Base-by-base conservation (phyloP, 1,140 invertebrate species). In the Amphibalanus amphitrite region DNA sequence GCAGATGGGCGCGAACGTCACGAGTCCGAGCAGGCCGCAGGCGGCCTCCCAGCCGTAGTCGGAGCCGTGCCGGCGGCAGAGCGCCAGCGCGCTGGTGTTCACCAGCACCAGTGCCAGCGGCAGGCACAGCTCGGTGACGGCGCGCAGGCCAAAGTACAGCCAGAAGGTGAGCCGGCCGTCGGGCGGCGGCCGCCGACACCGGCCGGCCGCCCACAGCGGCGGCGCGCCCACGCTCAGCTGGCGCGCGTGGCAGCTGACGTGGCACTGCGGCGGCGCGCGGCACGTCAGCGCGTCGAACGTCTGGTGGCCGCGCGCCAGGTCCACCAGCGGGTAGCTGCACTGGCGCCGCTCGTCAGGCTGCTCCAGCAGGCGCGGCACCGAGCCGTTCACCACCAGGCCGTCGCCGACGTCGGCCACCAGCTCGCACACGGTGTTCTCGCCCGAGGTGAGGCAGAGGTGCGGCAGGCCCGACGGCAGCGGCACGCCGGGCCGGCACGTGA, bases 1-100 rank as follows among this genome's bases (percentile, higher is more conserved):
- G 40, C 86, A 83, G 3, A 90, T 78, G 0, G 88, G 85, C 1
- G 89, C 88, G 75, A 89, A 85, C 25, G 88, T 78, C 0, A 87
- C 87, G 72, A 89, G 84, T 28, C 88, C 89, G 6, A 91, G 78
- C 13, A 88, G 86, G 3, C 89, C 90, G 76, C 86, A 89, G 0
- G 87, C 87, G 69, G 91, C 81, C 78, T 92, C 89, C n/a, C 87
- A 84, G 15, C 90, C 90, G 25, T 91, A 88, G 76, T 90, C 89
- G 0, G 89, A 89, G 15, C 89, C 84, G 13, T 89, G 90, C 77
- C 91, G 89, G 26, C 88, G 82, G 0, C 89, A 89, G 1, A 90
- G 89, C 68, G 90, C 89, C 1, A 92, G 86, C n/a, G 89, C 85
- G 0, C 88, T 88, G 0, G 88, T 87, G 69, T 89, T 87, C 0